A percentile compares a stretch with the other conserved stretches of the same genome.
Evolutionary conservation across 2,888 invertebrate genomes (phyloP).

Genomic region (Watsonalla binaria): DNA sequence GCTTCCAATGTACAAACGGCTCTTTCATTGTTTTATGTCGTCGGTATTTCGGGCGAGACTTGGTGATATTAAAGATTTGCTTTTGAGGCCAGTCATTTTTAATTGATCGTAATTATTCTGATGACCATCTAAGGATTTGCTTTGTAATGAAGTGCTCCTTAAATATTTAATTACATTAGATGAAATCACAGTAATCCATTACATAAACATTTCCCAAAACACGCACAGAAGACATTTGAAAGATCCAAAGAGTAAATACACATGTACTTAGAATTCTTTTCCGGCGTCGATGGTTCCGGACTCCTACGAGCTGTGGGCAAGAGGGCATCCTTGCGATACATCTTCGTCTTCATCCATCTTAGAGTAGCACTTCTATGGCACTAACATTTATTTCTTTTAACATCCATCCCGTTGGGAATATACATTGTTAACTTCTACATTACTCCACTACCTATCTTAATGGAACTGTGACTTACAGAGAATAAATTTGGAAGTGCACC

Average conservation of each 20-base stretch:
- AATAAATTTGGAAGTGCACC: too few species aligned
- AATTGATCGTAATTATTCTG: too few species aligned
- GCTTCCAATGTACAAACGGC: constrained; percentile 63
- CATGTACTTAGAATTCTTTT: background rate
- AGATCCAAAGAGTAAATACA: too few species aligned
- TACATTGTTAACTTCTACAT: too few species aligned
- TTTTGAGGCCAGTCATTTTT: background rate
- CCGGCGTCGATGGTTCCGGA: background rate
- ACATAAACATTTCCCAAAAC: background rate
- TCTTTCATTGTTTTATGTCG: constrained; percentile 67
- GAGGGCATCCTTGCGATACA: background rate
- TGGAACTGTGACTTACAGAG: too few species aligned
- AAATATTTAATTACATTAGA: too few species aligned
- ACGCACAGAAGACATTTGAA: background rate
- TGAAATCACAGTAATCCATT: too few species aligned
- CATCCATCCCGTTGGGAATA: too few species aligned
- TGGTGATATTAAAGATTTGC: background rate
- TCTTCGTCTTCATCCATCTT: background rate
- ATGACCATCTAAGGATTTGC: too few species aligned
- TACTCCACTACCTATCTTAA: too few species aligned
- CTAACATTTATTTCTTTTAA: background rate
- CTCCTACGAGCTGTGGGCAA: too few species aligned
- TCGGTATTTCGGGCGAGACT: constrained; percentile 12
- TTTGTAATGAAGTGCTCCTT: too few species aligned
- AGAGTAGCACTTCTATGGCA: background rate